Evolutionary conservation across 2,797 vertebrate genomes (phyloP).

Genomic region (Neoniphon sammara): DNA sequence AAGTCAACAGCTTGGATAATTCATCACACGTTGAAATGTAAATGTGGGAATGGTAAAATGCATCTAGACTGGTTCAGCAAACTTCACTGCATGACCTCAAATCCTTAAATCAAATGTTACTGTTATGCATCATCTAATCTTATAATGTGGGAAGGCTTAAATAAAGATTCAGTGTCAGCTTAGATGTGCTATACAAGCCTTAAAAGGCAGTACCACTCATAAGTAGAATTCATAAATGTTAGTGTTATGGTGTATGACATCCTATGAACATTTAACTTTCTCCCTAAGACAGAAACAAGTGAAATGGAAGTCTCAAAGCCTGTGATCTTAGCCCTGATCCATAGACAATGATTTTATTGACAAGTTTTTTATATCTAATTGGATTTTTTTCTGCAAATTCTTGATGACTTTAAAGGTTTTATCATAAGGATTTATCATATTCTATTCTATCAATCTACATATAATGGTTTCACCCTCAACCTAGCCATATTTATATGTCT

Average conservation of each 20-base stretch:
- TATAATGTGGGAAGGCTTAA: not conserved
- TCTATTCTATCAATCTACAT: not conserved
- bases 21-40: conserved; percentile 41
- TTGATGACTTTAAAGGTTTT: no score
- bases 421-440: not conserved
- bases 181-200: no score
- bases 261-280: no score
- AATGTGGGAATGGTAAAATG: conserved; percentile 11
- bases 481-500: conserved; percentile 24
- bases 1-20: conserved; percentile 39
- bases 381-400: not conserved
- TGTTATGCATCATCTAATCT: not conserved
- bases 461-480: conserved; percentile 12
- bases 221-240: no score
- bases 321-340: no score
- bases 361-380: not conserved
- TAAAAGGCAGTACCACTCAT: no score
- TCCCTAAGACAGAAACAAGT: no score
- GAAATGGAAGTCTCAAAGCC: no score
- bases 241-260: no score
- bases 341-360: no score
- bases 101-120: not conserved
- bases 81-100: not conserved
- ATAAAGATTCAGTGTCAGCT: not conserved
- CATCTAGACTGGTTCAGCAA: not conserved